Base-by-base conservation (phyloP, 2,113 vertebrate genomes). In the Notarius quadriscutis region DNA sequence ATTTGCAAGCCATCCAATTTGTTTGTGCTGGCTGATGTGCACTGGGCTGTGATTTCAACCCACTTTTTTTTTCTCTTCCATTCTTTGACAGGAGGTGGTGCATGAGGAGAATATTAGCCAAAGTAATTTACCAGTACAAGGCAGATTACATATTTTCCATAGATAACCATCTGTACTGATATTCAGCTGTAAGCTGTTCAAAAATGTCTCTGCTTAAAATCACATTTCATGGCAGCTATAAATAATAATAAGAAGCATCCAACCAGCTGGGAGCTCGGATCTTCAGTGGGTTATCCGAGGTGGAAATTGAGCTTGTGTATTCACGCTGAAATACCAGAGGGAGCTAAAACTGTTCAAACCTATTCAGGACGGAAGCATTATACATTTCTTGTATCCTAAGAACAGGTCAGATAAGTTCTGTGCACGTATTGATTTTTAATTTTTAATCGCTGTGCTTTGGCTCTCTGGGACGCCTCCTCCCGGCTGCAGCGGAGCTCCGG, bases 391-490 rank as follows among this genome's bases (percentile, higher is more conserved):
- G 91, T 91, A 93, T 94, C 93, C 93, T 91, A 80, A 92, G 89
- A 92, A 88, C 91, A 91, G 90, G 91, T 92, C 92, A 92, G 89
- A 91, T 87, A 84, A 91, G 91, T 91, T 94, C 90, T 88, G 69
- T 85, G 91, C 90, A 91, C 86, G 88, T 93, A 94, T 94, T 89
- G 94, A 95, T 95, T 94, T 93, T 93, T 93, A 91, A 91, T 94
- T 95, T 95, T 93, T 92, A 90, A 89, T 89, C 89, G 90, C 90
- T 62, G 88, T 87, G 83, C 92, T 86, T 86, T 88, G 92, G 91
- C 92, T 93, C 92, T 75, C 53, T 88, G 87, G 91, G 89, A 90
- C 77, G 91, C 90, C 91, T 91, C 89, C 53, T 92, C 91, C 91
- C 91, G 74, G 87, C 60, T 77, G 22, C 58, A 79, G 69, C 12